Conservation (phyloP, 2,113 vertebrate species). For the Ginglymostoma cirratum region DNA sequence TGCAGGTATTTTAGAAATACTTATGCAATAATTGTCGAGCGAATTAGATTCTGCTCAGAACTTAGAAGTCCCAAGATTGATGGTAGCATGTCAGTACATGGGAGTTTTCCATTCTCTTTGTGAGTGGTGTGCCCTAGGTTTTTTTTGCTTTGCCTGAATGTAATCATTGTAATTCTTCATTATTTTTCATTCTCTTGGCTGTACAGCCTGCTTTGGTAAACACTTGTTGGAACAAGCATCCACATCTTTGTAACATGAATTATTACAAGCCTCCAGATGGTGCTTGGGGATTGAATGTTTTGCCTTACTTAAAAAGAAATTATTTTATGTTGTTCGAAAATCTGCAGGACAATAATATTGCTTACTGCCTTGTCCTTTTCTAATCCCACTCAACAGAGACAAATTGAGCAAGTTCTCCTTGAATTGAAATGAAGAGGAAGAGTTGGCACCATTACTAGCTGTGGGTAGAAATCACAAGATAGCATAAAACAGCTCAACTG, state of each 20-base stretch:
- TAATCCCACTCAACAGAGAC: not conserved
- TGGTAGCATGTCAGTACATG: not conserved
- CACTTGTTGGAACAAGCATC: not conserved
- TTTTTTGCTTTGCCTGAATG: not conserved
- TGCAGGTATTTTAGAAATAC: not conserved
- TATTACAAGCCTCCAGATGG: constrained; percentile 26
- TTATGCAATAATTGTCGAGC: not conserved
- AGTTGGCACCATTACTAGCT: not conserved
- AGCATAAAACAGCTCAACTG: not conserved
- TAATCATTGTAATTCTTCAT: not conserved
- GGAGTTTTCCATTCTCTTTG: not conserved
- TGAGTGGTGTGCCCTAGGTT: not conserved
- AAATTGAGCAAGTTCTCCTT: too few species aligned
- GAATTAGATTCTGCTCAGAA: not conserved
- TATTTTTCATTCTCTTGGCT: constrained; percentile 17
- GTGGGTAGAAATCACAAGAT: not conserved
- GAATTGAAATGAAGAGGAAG: not conserved
- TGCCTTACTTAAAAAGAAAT: not conserved
- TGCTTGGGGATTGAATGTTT: not conserved
- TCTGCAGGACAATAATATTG: not conserved
- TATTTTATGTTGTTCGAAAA: not conserved
- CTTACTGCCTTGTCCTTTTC: not conserved
- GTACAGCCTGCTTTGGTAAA: constrained; percentile 11
- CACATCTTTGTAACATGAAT: not conserved
- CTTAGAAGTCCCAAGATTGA: not conserved